phyloP scores from a whole-genome alignment of 2,888 invertebrate genomes.

The Epicampocera succincta region DNA sequence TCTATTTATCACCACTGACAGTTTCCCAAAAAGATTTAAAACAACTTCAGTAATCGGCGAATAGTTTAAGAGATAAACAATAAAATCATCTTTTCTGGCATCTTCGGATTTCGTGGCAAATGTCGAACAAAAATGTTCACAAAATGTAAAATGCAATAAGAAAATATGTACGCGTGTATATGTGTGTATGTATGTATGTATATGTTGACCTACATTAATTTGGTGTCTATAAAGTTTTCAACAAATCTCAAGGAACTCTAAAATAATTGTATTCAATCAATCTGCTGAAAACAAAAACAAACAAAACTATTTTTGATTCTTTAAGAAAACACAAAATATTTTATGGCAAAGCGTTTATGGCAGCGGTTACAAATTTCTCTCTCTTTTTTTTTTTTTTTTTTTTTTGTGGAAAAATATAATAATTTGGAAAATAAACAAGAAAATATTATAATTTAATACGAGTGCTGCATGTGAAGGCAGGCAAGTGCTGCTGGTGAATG shows the following conservation, averaged over 20 bases:
- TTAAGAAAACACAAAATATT: background rate
- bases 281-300: background rate
- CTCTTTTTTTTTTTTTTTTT: slow-evolving; percentile 1
- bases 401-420: slow-evolving; percentile 11
- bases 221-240: background rate
- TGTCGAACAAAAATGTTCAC: background rate
- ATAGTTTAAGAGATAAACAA: no score
- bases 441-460: slow-evolving; percentile 14
- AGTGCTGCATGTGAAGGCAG: no score
- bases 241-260: slow-evolving; percentile 12
- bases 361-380: slow-evolving; percentile 5
- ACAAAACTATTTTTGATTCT: slow-evolving; percentile 9
- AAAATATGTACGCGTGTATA: background rate
- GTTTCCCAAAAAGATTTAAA: no score
- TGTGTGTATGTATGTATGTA: background rate
- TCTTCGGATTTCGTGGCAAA: background rate
- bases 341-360: slow-evolving; percentile 22
- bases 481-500: background rate
- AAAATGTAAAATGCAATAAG: slow-evolving; percentile 19
- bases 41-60: no score
- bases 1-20: no score
- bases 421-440: slow-evolving; percentile 3
- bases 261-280: background rate
- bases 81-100: no score
- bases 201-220: background rate